Evolutionary conservation across 2,888 invertebrate species (phyloP).

Genomic region (Coenonympha arcania): DNA sequence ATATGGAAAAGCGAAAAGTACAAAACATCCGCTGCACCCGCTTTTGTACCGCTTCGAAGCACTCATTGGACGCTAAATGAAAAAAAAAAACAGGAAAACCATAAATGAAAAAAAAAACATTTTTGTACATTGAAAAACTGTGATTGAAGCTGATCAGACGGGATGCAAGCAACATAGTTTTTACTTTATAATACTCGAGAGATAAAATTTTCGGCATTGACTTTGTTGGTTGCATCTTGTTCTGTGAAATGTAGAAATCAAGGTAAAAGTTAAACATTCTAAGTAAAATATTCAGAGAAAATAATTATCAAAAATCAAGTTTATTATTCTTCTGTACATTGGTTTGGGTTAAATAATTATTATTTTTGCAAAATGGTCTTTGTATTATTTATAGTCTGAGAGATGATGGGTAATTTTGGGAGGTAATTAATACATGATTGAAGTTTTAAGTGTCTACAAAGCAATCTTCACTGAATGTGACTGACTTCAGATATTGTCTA

Average conservation of each 20-base stretch:
- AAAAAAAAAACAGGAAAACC: slow-evolving; percentile 16
- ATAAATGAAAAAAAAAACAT: slow-evolving; percentile 16
- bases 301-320: neutral
- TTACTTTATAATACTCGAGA: too few species aligned
- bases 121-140: slow-evolving; percentile 20
- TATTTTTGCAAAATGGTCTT: slow-evolving; percentile 14
- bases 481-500: too few species aligned
- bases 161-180: too few species aligned
- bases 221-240: too few species aligned
- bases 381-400: slow-evolving; percentile 16
- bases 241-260: too few species aligned
- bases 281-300: neutral
- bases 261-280: slow-evolving; percentile 12
- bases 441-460: neutral
- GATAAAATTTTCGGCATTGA: too few species aligned
- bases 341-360: slow-evolving; percentile 8
- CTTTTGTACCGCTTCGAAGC: slow-evolving; percentile 33
- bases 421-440: neutral
- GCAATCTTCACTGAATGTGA: too few species aligned
- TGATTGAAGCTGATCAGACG: too few species aligned
- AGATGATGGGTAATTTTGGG: neutral
- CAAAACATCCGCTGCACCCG: slow-evolving; percentile 37
- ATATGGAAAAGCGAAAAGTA: slow-evolving; percentile 38
- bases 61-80: slow-evolving; percentile 24
- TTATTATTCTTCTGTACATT: neutral